phyloP scores from a whole-genome alignment of 2,113 vertebrate genomes.

The Athene cunicularia region DNA sequence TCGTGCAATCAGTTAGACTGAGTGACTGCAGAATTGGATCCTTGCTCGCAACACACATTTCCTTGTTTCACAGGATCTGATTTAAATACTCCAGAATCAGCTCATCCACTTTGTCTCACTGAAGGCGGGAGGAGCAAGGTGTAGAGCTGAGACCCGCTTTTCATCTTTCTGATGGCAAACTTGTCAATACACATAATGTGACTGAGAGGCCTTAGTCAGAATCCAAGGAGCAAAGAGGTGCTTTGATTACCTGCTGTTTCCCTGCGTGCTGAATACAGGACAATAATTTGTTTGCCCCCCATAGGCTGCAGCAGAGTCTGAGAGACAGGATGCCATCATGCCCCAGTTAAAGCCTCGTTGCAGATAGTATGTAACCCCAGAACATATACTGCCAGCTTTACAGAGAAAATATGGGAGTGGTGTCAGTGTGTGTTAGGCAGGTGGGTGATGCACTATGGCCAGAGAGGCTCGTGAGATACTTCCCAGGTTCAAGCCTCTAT shows the following conservation, averaged over 20 bases:
- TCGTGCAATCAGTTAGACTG: background rate
- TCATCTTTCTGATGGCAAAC: background rate
- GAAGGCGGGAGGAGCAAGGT: background rate
- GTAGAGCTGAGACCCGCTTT: background rate
- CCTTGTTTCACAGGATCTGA: background rate
- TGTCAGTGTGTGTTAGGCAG: background rate
- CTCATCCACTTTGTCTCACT: background rate
- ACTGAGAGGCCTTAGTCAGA: background rate
- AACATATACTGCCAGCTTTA: fast-evolving
- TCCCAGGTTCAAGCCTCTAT: background rate
- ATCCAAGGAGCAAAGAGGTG: background rate
- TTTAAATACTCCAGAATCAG: background rate
- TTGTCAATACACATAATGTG: background rate
- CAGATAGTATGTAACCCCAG: background rate
- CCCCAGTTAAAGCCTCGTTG: background rate
- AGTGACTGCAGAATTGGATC: background rate
- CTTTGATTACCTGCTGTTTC: background rate
- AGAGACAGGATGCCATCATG: background rate
- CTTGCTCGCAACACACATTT: fast-evolving
- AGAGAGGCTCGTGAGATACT: background rate
- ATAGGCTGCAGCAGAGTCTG: background rate
- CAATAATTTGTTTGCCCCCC: background rate
- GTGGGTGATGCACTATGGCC: background rate
- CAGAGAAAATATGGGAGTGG: background rate
- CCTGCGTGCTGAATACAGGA: background rate